Evolutionary conservation across 2,113 vertebrate genomes (phyloP).

Genomic region (Picathartes gymnocephalus): DNA sequence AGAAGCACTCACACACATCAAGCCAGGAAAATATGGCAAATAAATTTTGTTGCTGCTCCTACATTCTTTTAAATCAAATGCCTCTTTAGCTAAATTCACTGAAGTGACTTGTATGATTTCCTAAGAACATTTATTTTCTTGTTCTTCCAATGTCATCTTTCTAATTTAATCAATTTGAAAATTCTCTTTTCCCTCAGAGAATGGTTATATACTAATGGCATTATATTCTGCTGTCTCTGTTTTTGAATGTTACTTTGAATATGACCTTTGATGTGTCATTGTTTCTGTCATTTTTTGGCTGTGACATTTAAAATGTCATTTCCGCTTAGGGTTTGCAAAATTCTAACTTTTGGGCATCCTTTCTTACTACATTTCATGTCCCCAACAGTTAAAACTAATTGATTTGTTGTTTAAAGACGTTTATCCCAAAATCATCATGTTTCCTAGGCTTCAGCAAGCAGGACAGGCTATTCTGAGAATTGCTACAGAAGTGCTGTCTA

Average conservation of each 20-base stretch:
- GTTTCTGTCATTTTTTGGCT: constrained; percentile 57
- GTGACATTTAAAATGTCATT: constrained; percentile 72
- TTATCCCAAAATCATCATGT: constrained; percentile 2
- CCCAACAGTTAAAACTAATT: constrained; percentile 50
- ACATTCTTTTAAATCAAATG: constrained; percentile 26
- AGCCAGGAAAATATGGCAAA: background rate
- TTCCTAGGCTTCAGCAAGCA: background rate
- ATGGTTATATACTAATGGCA: constrained; percentile 8
- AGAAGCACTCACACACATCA: background rate
- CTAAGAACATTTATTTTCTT: constrained; percentile 38
- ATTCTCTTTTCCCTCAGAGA: constrained; percentile 28
- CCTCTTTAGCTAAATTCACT: background rate
- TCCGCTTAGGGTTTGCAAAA: constrained; percentile 61
- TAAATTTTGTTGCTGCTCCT: background rate
- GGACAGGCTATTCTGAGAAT: background rate
- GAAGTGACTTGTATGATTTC: constrained; percentile 26
- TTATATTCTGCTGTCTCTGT: constrained; percentile 49
- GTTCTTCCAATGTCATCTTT: constrained; percentile 29
- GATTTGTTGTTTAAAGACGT: constrained; percentile 39
- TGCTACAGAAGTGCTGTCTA: background rate
- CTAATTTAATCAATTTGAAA: constrained; percentile 55
- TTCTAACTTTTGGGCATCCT: constrained; percentile 55
- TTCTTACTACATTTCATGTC: constrained; percentile 41
- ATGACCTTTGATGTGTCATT: constrained; percentile 67
- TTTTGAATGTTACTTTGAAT: constrained; percentile 63